Conservation (phyloP, 2,888 invertebrate species). For the Nebria brevicollis region DNA sequence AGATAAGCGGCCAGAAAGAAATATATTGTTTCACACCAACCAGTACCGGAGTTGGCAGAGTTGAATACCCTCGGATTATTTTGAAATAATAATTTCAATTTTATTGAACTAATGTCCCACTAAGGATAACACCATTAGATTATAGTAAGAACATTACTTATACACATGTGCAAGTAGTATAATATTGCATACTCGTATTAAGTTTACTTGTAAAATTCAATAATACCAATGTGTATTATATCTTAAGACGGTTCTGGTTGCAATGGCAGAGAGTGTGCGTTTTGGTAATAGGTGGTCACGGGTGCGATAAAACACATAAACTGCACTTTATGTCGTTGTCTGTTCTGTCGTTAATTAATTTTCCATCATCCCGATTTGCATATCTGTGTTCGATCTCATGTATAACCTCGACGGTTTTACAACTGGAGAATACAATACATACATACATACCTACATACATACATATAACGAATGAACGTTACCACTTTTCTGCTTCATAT, state of each 20-base stretch:
- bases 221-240: no score
- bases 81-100: background rate
- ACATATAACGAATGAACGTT: background rate
- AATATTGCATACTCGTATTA: background rate
- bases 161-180: background rate
- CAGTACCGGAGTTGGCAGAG: background rate
- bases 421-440: background rate
- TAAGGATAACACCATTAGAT: no score
- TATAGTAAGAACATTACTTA: background rate
- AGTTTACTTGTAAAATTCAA: no score
- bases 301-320: slow-evolving; percentile 25
- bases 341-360: slow-evolving; percentile 37
- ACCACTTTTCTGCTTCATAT: background rate
- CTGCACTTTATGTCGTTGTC: slow-evolving; percentile 32
- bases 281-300: slow-evolving; percentile 12
- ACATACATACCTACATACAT: background rate
- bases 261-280: slow-evolving; percentile 17
- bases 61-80: background rate
- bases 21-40: slow-evolving; percentile 23
- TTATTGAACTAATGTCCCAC: no score
- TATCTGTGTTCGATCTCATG: slow-evolving; percentile 39
- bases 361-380: slow-evolving; percentile 33
- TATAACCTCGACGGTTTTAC: slow-evolving; percentile 2
- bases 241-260: background rate
- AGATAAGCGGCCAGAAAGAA: slow-evolving; percentile 41